phyloP scores from a whole-genome alignment of 2,113 vertebrate genomes.

The Scophthalmus maximus region DNA sequence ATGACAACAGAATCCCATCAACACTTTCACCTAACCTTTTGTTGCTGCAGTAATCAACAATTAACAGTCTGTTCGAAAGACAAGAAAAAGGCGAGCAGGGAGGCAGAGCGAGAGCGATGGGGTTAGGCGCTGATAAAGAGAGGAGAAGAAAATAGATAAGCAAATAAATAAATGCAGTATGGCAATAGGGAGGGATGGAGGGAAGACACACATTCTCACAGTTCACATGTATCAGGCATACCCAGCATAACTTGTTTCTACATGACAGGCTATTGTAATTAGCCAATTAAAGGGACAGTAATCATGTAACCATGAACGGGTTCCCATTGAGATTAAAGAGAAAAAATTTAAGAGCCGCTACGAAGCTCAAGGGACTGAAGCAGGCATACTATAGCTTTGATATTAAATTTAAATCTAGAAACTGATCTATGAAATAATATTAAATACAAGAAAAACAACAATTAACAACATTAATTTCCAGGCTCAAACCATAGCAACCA shows the following conservation, averaged over 20 bases:
- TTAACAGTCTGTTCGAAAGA: slow-evolving; percentile 71
- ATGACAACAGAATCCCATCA: slow-evolving; percentile 73
- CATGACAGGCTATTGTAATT: slow-evolving; percentile 65
- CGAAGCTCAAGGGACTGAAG: slow-evolving; percentile 17
- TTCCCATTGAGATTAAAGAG: slow-evolving; percentile 37
- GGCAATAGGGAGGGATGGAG: neutral
- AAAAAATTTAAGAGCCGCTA: slow-evolving; percentile 37
- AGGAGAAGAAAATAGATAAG: slow-evolving; percentile 45
- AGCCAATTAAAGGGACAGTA: slow-evolving; percentile 58
- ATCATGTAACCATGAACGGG: slow-evolving; percentile 48
- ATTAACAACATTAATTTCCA: neutral
- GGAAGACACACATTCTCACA: slow-evolving; percentile 24
- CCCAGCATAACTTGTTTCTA: slow-evolving; percentile 61
- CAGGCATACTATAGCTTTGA: neutral
- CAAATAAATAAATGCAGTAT: slow-evolving; percentile 40
- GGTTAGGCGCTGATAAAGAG: slow-evolving; percentile 33
- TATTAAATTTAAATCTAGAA: too few species aligned
- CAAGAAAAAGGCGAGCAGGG: slow-evolving; percentile 32
- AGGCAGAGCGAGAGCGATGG: slow-evolving; percentile 5
- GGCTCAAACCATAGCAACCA: slow-evolving; percentile 2
- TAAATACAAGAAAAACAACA: too few species aligned
- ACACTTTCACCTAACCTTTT: slow-evolving; percentile 70
- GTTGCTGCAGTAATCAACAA: slow-evolving; percentile 68
- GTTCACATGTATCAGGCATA: slow-evolving; percentile 47
- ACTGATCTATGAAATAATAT: too few species aligned